Evolutionary conservation across 2,797 vertebrate genomes (phyloP).

Genomic region (Pteropus rufus): DNA sequence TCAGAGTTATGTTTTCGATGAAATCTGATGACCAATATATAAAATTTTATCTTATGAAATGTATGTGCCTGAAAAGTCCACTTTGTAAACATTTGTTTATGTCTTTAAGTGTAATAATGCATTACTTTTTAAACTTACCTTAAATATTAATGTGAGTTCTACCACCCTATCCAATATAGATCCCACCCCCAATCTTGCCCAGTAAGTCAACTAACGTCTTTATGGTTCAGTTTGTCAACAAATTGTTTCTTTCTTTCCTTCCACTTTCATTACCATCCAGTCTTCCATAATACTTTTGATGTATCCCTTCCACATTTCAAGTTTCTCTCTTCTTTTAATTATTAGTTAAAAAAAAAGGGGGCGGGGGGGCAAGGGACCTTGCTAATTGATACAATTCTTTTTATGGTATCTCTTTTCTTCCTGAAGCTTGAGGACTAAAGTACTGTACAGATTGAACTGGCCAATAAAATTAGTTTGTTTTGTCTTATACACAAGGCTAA

Average conservation of each 20-base stretch:
- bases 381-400: background rate
- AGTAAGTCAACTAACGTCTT: background rate
- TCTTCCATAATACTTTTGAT: background rate
- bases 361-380: background rate
- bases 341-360: background rate
- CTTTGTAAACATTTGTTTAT: background rate
- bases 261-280: background rate
- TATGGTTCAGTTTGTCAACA: background rate
- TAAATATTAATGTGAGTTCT: background rate
- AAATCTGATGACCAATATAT: background rate
- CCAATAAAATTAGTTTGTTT: background rate
- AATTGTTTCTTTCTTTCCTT: background rate
- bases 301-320: background rate
- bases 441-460: background rate
- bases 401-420: background rate
- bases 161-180: background rate
- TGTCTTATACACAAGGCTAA: background rate
- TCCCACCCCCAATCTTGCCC: background rate
- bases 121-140: background rate
- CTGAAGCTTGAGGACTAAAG: background rate
- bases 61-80: background rate
- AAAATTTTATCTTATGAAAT: background rate
- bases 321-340: background rate
- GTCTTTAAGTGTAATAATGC: background rate
- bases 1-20: background rate